Evolutionary conservation across 2,888 invertebrate species (phyloP), one percentile per base, ranked within the genome.

Genomic region (Steinernema carpocapsae): DNA sequence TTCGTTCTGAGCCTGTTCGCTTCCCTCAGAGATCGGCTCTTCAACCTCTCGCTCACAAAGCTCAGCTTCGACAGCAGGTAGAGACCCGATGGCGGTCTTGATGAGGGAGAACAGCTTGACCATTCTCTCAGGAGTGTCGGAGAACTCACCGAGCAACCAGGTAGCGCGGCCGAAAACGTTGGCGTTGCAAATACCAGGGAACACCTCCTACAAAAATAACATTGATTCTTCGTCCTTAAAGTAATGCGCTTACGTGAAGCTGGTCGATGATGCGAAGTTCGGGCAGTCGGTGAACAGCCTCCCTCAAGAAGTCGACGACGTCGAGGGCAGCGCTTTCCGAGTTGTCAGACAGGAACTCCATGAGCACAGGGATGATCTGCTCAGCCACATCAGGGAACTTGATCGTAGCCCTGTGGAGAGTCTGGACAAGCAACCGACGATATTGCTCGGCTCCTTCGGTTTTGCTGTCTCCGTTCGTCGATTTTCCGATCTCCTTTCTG

Each of bases 121-220:
- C 56, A 85, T 80, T 26, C 81, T 70, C 24, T 91, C 91, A 32
- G 91, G 90, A 0, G 92, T 91, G 75, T 92, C 92, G 0, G 95
- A 94, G 89, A 95, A 99, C 89, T 99, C 97, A 4, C 97, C 97
- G 76, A 97, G 90, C 86, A 99, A 94, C 99, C 99, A 99, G 74
- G 99, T 90, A 0, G 97, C 94, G 0, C 95, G 93, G 77, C 97
- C 92, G 83, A 95, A 94, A 37, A 95, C 93, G 90, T 93, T 94
- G 2, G 94, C 93, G n/a, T 94, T 93, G 83, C 93, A 93, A 83
- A 99, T 94, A 76, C 92, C 91, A 0, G 93, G 91, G 86, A 97
- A 93, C 1, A 93, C 92, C 88, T 97, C 94, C 76, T 93, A 87
- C 0, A 94, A 90, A 89, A 46, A 24, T 4, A 14, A 48, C 2